Evolutionary conservation across 2,888 invertebrate genomes (phyloP).

Genomic region (Oligia strigilis): DNA sequence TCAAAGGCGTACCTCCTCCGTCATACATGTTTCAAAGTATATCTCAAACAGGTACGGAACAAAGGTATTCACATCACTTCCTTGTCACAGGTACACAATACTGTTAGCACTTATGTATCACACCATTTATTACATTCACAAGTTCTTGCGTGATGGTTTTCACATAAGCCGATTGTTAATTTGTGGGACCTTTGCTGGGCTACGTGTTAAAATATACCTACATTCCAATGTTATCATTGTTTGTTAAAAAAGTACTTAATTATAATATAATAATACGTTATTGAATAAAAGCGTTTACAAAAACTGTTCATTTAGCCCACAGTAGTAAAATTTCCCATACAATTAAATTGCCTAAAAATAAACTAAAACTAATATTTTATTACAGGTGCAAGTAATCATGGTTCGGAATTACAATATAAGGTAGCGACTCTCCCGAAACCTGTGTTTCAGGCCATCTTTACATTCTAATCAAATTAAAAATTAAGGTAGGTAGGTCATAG

Average conservation of each 20-base stretch:
- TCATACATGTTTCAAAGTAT: constrained; percentile 76
- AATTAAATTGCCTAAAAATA: not conserved
- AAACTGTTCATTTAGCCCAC: not conserved
- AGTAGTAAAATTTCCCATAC: not conserved
- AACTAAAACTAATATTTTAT: not conserved
- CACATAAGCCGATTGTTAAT: constrained; percentile 6
- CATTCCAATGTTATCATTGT: not conserved
- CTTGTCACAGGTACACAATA: constrained; percentile 1
- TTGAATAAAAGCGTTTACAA: not conserved
- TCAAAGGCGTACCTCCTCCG: constrained; percentile 84
- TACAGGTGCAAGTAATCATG: not conserved
- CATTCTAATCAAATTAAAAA: not conserved
- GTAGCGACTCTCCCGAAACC: not conserved
- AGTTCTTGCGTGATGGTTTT: constrained; percentile 7
- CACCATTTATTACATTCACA: constrained; percentile 7
- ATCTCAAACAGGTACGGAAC: not conserved
- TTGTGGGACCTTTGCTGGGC: not conserved
- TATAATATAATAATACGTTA: not conserved
- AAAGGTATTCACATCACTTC: constrained; percentile 55
- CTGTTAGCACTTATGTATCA: not conserved
- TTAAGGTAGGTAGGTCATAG: not conserved
- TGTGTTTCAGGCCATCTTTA: not conserved
- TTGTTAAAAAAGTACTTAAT: constrained; percentile 3
- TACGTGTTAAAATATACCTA: constrained; percentile 1
- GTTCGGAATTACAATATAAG: not conserved